A percentile compares a stretch with the other conserved stretches of the same genome.
These are phyloP conservation scores for Murina feae DNA, from an alignment of 2,113 vertebrate genomes.

Conservation along the genomic window DNA sequence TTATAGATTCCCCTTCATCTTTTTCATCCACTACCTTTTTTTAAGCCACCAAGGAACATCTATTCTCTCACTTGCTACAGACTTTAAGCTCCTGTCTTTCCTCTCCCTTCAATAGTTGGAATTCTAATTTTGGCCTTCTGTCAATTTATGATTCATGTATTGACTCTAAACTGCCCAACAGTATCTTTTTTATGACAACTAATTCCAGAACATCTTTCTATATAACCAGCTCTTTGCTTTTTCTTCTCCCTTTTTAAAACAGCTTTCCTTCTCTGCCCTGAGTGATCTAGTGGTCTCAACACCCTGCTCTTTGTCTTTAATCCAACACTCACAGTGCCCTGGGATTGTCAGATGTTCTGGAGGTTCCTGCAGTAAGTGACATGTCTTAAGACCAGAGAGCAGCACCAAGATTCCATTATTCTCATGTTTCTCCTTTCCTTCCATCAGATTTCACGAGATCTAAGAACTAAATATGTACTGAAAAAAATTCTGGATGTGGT, in stretches of 20 bases:
- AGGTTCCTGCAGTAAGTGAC: not conserved
- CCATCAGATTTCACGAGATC: not conserved
- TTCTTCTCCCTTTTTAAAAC: not conserved
- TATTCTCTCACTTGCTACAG: not conserved
- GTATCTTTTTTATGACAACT: not conserved
- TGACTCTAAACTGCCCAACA: not conserved
- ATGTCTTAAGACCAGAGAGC: not conserved
- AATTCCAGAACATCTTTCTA: not conserved
- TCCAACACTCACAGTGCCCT: not conserved
- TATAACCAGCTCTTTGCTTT: not conserved
- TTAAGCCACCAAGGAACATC: not conserved
- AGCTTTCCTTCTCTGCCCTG: not conserved
- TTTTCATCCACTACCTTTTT: not conserved
- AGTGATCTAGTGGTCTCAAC: not conserved
- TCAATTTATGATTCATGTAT: not conserved
- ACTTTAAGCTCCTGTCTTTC: not conserved
- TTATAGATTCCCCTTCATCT: not conserved
- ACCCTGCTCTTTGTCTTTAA: not conserved
- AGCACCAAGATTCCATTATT: not conserved
- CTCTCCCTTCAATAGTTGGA: not conserved
- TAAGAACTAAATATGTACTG: not conserved
- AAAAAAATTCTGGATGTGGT: not conserved
- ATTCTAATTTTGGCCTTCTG: not conserved
- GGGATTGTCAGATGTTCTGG: not conserved
- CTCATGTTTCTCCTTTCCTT: not conserved